Percentiles rank a stretch among this genome's conserved stretches.
Conservation (phyloP, 2,113 vertebrate genomes). For the Rhinolophus sinicus region DNA sequence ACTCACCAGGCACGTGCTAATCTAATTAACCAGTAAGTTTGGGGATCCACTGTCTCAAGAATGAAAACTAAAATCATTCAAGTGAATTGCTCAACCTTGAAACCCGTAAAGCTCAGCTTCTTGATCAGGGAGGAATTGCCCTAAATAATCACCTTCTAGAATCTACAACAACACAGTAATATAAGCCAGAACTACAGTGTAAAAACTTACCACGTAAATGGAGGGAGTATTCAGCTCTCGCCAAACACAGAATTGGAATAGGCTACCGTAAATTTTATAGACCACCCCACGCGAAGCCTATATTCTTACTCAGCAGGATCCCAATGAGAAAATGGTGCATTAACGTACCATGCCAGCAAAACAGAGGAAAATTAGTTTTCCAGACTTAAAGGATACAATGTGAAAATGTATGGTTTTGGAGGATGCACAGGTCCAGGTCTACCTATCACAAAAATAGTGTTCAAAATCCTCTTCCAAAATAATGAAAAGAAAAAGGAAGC, state of each 20-base stretch:
- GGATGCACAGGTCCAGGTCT: neutral
- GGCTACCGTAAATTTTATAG: neutral
- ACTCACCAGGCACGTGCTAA: neutral
- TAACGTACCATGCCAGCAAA: neutral
- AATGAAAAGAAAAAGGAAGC: no score
- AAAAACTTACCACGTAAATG: neutral
- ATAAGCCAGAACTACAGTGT: neutral
- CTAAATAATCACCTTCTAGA: neutral
- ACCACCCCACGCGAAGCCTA: neutral
- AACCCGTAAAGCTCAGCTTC: neutral
- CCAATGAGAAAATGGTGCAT: neutral
- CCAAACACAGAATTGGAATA: neutral
- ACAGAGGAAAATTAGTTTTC: neutral
- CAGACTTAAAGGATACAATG: neutral
- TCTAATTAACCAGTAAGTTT: neutral
- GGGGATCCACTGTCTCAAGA: neutral
- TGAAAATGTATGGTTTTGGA: neutral
- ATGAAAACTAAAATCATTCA: constrained; percentile 12
- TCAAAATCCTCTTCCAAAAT: constrained; percentile 30
- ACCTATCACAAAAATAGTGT: neutral
- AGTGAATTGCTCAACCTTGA: neutral
- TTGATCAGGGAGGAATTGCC: neutral
- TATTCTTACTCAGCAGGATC: neutral
- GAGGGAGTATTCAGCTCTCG: neutral
- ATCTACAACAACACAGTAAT: neutral